Evolutionary conservation across 1,140 invertebrate species (phyloP).

Genomic region (Drosophila simulans): DNA sequence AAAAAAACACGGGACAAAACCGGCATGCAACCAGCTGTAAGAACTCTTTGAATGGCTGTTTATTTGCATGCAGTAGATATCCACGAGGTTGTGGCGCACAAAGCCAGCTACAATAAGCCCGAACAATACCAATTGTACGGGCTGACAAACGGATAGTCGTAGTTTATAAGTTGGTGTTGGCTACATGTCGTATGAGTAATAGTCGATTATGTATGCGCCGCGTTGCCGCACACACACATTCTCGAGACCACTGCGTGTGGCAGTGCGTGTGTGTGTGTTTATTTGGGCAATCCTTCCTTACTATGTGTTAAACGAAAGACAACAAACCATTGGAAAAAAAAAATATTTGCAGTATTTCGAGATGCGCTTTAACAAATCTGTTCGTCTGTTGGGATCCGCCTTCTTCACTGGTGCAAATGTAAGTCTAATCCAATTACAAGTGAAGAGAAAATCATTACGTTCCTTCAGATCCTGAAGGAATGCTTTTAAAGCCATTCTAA

Average conservation of each 20-base stretch:
- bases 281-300: slow-evolving; percentile 33
- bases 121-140: slow-evolving; percentile 53
- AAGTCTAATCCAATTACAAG: slow-evolving; percentile 75
- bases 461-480: neutral
- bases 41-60: slow-evolving; percentile 15
- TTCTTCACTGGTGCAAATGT: slow-evolving; percentile 90
- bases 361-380: slow-evolving; percentile 89
- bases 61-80: slow-evolving; percentile 34
- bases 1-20: neutral
- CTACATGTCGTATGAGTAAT: slow-evolving; percentile 69
- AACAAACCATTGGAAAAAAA: slow-evolving; percentile 37
- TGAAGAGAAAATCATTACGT: neutral
- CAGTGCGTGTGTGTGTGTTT: slow-evolving; percentile 12
- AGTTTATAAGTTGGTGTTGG: slow-evolving; percentile 39
- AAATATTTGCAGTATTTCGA: slow-evolving; percentile 90
- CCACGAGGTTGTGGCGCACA: slow-evolving; percentile 28
- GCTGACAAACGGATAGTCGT: slow-evolving; percentile 45
- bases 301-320: slow-evolving; percentile 53
- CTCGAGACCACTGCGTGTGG: neutral
- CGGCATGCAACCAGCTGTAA: slow-evolving; percentile 33
- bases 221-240: slow-evolving; percentile 37
- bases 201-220: slow-evolving; percentile 63
- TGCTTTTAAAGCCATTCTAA: neutral
- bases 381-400: slow-evolving; percentile 89
- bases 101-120: slow-evolving; percentile 44